Conservation (phyloP, 2,888 invertebrate genomes). For the Agrochola lychnidis region DNA sequence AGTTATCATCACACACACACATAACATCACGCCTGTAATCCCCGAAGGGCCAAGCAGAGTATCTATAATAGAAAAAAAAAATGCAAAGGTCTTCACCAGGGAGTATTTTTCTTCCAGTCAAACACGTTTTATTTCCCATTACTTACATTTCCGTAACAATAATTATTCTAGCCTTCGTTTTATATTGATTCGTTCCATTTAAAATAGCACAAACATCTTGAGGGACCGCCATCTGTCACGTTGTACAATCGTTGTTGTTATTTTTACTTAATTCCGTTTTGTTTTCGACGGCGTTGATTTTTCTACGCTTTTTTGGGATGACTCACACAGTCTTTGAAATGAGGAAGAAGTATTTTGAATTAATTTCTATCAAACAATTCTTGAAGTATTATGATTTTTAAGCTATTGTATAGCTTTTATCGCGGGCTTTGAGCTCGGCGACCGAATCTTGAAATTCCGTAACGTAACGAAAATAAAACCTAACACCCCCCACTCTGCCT, state of each 20-base stretch:
- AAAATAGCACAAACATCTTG: constrained; percentile 3
- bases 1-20: no score
- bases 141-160: constrained; percentile 27
- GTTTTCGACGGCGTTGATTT: constrained; percentile 10
- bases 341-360: not conserved
- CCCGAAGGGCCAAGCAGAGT: no score
- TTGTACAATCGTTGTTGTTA: constrained; percentile 32
- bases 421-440: no score
- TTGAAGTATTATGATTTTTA: no score
- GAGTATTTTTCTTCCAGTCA: not conserved
- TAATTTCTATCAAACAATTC: not conserved
- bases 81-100: not conserved
- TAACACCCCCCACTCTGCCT: no score
- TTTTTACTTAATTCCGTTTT: constrained; percentile 32
- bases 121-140: constrained; percentile 3
- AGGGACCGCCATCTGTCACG: constrained; percentile 46
- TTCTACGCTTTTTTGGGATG: not conserved
- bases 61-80: not conserved
- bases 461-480: no score
- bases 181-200: constrained; percentile 40
- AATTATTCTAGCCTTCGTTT: constrained; percentile 33
- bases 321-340: constrained; percentile 14
- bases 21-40: no score
- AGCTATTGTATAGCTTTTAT: no score
- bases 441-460: no score